Evolutionary conservation across 2,113 vertebrate genomes (phyloP), one percentile per base, ranked within the genome.

Genomic region (Lycocorax pyrrhopterus): DNA sequence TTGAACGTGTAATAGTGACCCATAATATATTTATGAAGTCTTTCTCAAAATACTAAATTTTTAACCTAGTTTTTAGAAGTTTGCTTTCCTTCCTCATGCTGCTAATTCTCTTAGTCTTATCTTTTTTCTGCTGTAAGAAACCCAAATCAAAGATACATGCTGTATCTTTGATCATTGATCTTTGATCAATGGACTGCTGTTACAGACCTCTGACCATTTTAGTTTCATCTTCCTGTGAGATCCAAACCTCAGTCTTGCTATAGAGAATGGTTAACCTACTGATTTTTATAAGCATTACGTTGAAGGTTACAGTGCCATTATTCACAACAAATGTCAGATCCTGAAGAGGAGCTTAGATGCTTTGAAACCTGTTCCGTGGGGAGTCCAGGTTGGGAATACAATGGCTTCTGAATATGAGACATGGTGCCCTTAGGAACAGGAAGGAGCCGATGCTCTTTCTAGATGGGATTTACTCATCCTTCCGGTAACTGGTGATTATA

Each of bases 351-450:
- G 25, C 39, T 59, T 32, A 22, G 33, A 13, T 71, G 29, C 47
- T 60, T 67, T 84, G 44, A 47, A 78, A 30, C 13, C 1, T 35
- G 13, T 62, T 84, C 12, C 5, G 1, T 29, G 30, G 23, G 7
- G 16, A 32, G 8, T 43, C 8, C 29, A 35, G 8, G 15, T 19
- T 52, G 26, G 9, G 44, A 77, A 16, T 83, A 5, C 11, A 22
- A 14, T 13, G 18, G 6, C n/a, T 64, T 7, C 43, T 79, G 21
- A 30, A 0, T 39, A 9, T 21, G 43, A 29, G n/a, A 29, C 1
- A 2, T 43, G 12, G 11, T n/a, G 26, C 26, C 19, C 16, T 46
- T 77, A 53, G 10, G 23, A 29, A 10, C 0, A 46, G 21, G 62
- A 39, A n/a, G 22, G 17, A 73, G n/a, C 12, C 44, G 41, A 13